Conservation (phyloP, 2,888 invertebrate genomes). For the Cordilura impudica region DNA sequence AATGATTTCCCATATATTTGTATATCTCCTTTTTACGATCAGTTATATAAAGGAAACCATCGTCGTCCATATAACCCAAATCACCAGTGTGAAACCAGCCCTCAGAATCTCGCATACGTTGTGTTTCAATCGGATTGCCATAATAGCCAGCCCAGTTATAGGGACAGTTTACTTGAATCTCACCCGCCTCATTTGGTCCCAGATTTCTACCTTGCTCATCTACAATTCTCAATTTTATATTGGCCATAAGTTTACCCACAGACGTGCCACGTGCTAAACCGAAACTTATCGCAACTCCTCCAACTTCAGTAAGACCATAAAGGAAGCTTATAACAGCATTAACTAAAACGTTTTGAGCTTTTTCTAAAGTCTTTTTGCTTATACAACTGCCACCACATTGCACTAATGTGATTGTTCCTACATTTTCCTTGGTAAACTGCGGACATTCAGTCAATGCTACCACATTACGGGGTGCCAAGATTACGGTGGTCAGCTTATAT, state of each 20-base stretch:
- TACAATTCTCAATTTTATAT: constrained; percentile 66
- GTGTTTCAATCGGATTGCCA: constrained; percentile 65
- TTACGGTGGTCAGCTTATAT: too few species aligned
- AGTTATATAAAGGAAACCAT: constrained; percentile 67
- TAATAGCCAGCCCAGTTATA: constrained; percentile 71
- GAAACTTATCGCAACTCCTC: too few species aligned
- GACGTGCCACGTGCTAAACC: too few species aligned
- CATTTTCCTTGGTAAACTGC: too few species aligned
- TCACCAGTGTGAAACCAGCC: constrained; percentile 74
- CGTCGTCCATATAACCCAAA: constrained; percentile 72
- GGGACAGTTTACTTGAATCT: constrained; percentile 66
- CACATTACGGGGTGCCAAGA: too few species aligned
- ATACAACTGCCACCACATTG: too few species aligned
- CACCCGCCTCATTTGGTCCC: constrained; percentile 67
- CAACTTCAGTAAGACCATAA: too few species aligned
- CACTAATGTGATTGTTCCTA: too few species aligned
- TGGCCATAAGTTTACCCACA: constrained; percentile 65
- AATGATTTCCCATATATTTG: constrained; percentile 66
- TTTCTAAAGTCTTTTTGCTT: too few species aligned
- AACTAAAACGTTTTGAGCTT: too few species aligned
- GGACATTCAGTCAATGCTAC: too few species aligned
- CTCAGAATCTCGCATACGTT: constrained; percentile 63
- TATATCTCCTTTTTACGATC: constrained; percentile 73
- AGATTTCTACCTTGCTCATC: constrained; percentile 66
- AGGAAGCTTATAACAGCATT: too few species aligned